Evolutionary conservation across 2,888 invertebrate species (phyloP).

Genomic region (Zhuqinia jingwanae): DNA sequence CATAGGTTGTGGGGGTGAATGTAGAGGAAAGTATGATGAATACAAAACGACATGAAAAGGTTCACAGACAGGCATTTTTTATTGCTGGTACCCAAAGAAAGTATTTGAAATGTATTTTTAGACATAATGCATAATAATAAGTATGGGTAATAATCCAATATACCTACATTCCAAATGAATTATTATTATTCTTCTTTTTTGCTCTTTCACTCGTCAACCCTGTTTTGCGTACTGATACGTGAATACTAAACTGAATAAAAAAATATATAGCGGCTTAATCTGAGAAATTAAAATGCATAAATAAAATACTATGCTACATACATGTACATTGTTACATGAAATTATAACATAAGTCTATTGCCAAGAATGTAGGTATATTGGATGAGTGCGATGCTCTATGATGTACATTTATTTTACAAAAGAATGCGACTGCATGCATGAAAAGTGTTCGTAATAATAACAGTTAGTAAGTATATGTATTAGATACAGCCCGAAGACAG

Average conservation of each 20-base stretch:
- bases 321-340: neutral
- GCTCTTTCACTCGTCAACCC: neutral
- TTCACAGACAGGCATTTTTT: no score
- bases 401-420: neutral
- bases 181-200: no score
- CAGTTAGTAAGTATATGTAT: neutral
- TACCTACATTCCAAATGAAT: no score
- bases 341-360: neutral
- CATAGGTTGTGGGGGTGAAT: no score
- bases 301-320: no score
- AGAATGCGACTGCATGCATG: constrained; percentile 9
- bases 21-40: no score
- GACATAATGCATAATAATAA: no score
- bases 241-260: no score
- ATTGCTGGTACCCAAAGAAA: no score
- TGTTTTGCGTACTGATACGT: neutral
- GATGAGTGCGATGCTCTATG: neutral
- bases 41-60: no score
- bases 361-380: neutral
- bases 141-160: no score
- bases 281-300: constrained; percentile 23
- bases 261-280: constrained; percentile 16
- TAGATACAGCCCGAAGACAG: neutral
- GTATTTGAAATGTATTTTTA: no score
- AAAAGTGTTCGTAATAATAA: constrained; percentile 16